phyloP scores from a whole-genome alignment of 2,888 invertebrate genomes.

The Orthosia gracilis region DNA sequence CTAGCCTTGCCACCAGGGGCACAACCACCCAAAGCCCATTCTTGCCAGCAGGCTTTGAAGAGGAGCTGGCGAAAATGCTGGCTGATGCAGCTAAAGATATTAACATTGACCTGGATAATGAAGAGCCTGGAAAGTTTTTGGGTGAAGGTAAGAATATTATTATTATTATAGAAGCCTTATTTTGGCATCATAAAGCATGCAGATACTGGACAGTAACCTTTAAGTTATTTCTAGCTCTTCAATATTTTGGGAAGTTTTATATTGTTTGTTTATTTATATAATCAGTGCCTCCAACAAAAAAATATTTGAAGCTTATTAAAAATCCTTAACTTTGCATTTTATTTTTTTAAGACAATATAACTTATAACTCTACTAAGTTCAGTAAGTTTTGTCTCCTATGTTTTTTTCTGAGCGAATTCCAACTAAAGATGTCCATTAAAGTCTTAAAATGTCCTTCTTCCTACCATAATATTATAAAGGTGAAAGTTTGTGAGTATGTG shows the following conservation, averaged over 20 bases:
- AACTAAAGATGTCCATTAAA: not conserved
- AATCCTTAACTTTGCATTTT: not conserved
- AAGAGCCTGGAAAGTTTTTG: constrained; percentile 86
- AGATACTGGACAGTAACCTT: not conserved
- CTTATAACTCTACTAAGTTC: constrained; percentile 1
- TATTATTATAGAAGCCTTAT: too few relatives aligned
- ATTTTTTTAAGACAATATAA: constrained; percentile 5
- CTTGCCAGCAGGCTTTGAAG: constrained; percentile 96
- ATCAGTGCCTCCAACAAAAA: rapidly evolving
- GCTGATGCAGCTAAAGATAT: constrained; percentile 81
- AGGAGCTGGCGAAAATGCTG: constrained; percentile 87
- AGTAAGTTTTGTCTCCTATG: not conserved
- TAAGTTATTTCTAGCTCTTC: constrained; percentile 16
- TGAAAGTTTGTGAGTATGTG: too few relatives aligned
- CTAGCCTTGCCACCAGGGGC: constrained; percentile 94
- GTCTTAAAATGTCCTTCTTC: too few relatives aligned
- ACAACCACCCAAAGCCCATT: constrained; percentile 96
- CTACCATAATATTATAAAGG: too few relatives aligned
- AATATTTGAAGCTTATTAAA: not conserved
- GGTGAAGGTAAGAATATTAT: constrained; percentile 83
- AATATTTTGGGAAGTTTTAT: not conserved
- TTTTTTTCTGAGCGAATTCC: not conserved
- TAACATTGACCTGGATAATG: constrained; percentile 83
- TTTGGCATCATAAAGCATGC: not conserved
- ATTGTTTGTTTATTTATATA: not conserved